Evolutionary conservation across 2,888 invertebrate genomes (phyloP), one percentile per base, ranked within the genome.

Genomic region (Seira sanloemensis): DNA sequence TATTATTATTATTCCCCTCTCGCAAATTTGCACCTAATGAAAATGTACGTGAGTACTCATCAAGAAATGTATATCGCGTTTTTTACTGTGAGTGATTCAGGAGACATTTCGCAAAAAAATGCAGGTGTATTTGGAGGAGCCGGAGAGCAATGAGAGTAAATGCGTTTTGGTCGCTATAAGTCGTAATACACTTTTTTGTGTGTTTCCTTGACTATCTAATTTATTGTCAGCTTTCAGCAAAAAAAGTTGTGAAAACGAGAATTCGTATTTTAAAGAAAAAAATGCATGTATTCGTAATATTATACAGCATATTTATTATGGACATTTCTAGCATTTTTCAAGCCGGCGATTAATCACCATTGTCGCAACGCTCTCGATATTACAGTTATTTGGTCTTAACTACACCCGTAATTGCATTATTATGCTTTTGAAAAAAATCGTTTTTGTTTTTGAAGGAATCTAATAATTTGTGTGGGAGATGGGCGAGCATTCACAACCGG

Each of bases 1-100:
- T n/a, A 27, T 21, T 50, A 76, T 76, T 76, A 46, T 26, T 74
- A 46, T 78, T 37, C 46, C 78, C 37, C 78, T 78, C 78, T 78
- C 78, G 72, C 50, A 68, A 67, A 58, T 80, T 25, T 54, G 24
- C 71, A 75, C 73, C 66, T 78, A 62, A 83, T 58, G 58, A 58
- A 58, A 46, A 78, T 78, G 27, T 67, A 71, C 58, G 58, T 9
- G 58, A 4, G 7, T 58, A 37, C 37, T 37, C 37, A 4, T 37
- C 37, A 37, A 37, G 37, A 58, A 58, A 58, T 58, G n/a, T 2
- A 2, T 58, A 58, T n/a, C n/a, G n/a, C n/a, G n/a, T n/a, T n/a
- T n/a, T n/a, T n/a, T n/a, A n/a, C n/a, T n/a, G n/a, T n/a, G n/a
- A n/a, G n/a, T n/a, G n/a, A n/a, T n/a, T n/a, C n/a, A n/a, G n/a